A percentile compares a stretch with the other conserved stretches of the same genome.
Conservation (phyloP, 2,797 vertebrate genomes). For the Mormyrus hasselquistii region DNA sequence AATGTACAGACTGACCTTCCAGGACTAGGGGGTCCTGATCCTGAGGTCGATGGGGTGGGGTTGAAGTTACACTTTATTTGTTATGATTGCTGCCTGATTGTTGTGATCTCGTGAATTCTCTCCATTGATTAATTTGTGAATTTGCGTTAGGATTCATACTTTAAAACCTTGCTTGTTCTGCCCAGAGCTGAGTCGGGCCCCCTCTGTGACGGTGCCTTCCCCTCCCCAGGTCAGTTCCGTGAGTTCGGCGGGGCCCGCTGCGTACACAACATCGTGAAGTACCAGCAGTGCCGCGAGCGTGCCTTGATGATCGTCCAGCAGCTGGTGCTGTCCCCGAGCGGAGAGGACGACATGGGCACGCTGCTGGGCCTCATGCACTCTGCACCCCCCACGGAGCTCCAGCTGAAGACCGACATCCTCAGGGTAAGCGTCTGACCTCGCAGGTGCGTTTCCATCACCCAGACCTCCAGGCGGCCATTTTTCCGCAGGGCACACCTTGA, state of each 20-base stretch:
- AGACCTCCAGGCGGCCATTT: neutral
- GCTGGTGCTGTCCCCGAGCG: constrained; percentile 86
- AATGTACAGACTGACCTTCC: neutral
- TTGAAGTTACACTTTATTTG: neutral
- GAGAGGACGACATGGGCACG: constrained; percentile 97
- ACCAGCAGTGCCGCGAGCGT: constrained; percentile 88
- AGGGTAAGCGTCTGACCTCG: constrained; percentile 58
- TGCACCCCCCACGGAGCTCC: constrained; percentile 80
- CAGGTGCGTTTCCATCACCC: neutral
- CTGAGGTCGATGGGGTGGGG: neutral
- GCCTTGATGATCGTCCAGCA: constrained; percentile 96
- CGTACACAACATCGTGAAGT: constrained; percentile 96
- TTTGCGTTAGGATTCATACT: neutral
- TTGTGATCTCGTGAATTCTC: neutral
- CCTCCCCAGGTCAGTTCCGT: constrained; percentile 78
- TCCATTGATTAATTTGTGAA: neutral
- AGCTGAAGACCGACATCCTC: constrained; percentile 92
- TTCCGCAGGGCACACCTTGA: neutral
- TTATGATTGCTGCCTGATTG: neutral
- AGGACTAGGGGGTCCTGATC: neutral
- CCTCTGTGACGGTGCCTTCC: neutral
- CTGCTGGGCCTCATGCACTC: constrained; percentile 96
- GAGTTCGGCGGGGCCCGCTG: constrained; percentile 94
- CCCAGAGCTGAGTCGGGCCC: neutral
- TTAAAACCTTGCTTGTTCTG: neutral